These are phyloP conservation scores for Camponotus vicinus DNA, from an alignment of 1,140 invertebrate genomes.

Conservation along the genomic window DNA sequence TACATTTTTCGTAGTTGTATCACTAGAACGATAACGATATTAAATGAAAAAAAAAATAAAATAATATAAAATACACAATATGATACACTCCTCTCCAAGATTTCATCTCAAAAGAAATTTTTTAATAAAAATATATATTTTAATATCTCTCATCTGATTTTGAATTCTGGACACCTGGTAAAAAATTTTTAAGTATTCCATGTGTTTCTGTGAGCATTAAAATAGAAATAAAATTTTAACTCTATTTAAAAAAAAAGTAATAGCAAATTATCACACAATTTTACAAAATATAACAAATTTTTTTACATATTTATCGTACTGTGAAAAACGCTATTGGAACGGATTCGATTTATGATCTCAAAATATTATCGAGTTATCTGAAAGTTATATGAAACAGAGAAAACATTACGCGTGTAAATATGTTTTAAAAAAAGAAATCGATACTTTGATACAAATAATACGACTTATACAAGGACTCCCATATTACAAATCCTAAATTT, in stretches of 20 bases:
- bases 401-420: too few species aligned
- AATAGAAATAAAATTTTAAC: neutral
- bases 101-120: neutral
- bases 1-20: too few species aligned
- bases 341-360: too few species aligned
- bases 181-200: neutral
- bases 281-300: too few species aligned
- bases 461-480: too few species aligned
- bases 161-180: neutral
- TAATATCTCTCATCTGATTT: neutral
- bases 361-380: neutral
- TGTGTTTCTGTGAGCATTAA: neutral
- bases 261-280: too few species aligned
- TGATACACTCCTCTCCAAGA: too few species aligned
- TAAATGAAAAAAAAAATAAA: neutral
- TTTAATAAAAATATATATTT: neutral
- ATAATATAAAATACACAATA: neutral
- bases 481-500: neutral
- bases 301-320: too few species aligned
- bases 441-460: too few species aligned
- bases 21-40: neutral
- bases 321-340: too few species aligned
- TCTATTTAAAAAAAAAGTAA: too few species aligned
- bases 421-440: too few species aligned
- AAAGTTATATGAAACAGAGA: neutral